Evolutionary conservation across 2,113 vertebrate species (phyloP).

Genomic region (Okapia johnstoni): DNA sequence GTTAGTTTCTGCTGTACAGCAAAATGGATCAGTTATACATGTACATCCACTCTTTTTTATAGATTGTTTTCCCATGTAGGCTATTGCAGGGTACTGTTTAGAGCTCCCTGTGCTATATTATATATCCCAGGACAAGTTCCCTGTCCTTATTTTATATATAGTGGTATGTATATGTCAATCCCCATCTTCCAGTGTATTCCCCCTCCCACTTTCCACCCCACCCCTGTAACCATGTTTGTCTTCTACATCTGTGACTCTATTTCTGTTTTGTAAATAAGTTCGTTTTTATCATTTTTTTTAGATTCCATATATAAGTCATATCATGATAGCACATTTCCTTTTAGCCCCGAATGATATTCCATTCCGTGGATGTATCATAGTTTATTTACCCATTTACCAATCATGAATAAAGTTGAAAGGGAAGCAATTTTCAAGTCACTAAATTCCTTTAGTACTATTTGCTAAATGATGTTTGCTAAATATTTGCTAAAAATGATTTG

Average conservation of each 20-base stretch:
- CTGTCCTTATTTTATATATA: neutral
- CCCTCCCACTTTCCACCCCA: neutral
- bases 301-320: neutral
- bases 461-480: neutral
- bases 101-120: neutral
- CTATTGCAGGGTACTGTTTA: neutral
- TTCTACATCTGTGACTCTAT: neutral
- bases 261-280: neutral
- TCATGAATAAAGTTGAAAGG: neutral
- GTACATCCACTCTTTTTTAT: neutral
- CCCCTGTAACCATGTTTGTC: neutral
- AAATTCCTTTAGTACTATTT: constrained; percentile 11
- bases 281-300: neutral
- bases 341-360: neutral
- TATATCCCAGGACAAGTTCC: neutral
- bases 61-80: neutral
- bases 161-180: neutral
- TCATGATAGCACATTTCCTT: neutral
- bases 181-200: neutral
- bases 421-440: neutral
- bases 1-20: neutral
- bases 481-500: neutral
- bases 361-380: neutral
- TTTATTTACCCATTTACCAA: neutral
- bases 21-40: neutral